These are phyloP conservation scores for Orbicella faveolata DNA, from an alignment of 64 coral and sea anemone genomes.

Conservation along the genomic window DNA sequence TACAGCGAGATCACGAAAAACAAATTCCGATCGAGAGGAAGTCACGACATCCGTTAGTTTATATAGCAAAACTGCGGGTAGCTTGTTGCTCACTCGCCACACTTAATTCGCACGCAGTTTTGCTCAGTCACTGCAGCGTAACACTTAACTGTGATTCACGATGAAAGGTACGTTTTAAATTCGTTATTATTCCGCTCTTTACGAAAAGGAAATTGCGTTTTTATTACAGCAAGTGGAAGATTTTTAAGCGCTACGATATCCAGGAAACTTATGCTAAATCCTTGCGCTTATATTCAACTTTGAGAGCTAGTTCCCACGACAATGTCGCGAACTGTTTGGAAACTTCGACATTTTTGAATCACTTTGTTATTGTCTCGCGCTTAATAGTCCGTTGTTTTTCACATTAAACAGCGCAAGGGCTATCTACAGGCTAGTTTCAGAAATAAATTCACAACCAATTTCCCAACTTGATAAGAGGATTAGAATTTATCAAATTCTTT, in stretches of 20 bases:
- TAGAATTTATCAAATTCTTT: too few relatives aligned
- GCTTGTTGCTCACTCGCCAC: background rate
- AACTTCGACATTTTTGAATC: too few relatives aligned
- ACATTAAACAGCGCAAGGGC: too few relatives aligned
- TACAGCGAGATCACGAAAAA: background rate
- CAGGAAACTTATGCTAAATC: background rate
- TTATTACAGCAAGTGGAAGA: background rate
- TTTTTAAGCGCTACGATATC: background rate
- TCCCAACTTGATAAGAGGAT: too few relatives aligned
- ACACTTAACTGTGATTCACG: background rate
- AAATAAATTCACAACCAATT: too few relatives aligned
- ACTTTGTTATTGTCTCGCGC: too few relatives aligned
- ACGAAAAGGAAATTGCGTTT: background rate
- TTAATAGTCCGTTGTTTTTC: too few relatives aligned
- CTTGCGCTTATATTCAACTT: too few relatives aligned
- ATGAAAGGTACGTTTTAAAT: constrained; percentile 40
- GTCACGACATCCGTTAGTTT: background rate
- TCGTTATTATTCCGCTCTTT: background rate
- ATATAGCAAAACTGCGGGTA: background rate
- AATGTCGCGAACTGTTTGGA: too few relatives aligned
- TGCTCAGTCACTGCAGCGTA: background rate
- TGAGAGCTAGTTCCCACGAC: too few relatives aligned
- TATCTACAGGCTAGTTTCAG: too few relatives aligned
- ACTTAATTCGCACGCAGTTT: background rate
- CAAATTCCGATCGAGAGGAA: background rate